Base-by-base conservation (phyloP, 2,113 vertebrate genomes). In the Pogonocichla stellata region DNA sequence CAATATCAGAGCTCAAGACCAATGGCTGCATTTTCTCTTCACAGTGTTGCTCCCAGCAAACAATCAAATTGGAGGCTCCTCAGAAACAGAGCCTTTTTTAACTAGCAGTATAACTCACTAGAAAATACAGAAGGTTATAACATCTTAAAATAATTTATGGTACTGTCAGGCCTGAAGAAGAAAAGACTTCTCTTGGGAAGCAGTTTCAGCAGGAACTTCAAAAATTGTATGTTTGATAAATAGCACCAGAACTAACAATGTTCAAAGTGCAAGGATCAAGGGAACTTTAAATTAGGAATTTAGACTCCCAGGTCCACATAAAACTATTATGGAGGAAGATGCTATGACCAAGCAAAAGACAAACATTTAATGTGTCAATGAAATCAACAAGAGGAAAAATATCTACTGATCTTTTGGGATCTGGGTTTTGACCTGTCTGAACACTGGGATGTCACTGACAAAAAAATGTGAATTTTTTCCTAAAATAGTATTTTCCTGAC, bases 111-210 rank as follows among this genome's bases (percentile, higher is more conserved):
- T 89, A 95, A 91, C 72, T 92, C 92, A 91, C 91, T 67, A 91
- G 88, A 84, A 97, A 96, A 94, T 91, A 95, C 42, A 91, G 94
- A 81, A 91, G 77, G 91, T 94, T 96, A 88, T 95, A 96, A 91
- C 94, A 79, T 86, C 94, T 94, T 95, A 94, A 95, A 95, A 95
- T 96, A 97, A 97, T 96, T 96, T 94, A 96, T 96, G 83, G 60
- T 62, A 92, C 51, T 96, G 95, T 91, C 96, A 94, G 48, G 69
- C 29, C 43, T 93, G 86, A 95, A 92, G 92, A 95, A 88, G 88
- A 91, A 94, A 94, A 96, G 92, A 67, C 96, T 97, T 93, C 96
- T 96, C 94, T 53, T 78, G 96, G 95, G 96, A 94, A 95, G 94
- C 51, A 70, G 86, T 88, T 96, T 96, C 69, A 77, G 88, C 38